These are phyloP conservation scores for Cosmia pyralina DNA, from an alignment of 2,888 invertebrate species.

Conservation along the genomic window DNA sequence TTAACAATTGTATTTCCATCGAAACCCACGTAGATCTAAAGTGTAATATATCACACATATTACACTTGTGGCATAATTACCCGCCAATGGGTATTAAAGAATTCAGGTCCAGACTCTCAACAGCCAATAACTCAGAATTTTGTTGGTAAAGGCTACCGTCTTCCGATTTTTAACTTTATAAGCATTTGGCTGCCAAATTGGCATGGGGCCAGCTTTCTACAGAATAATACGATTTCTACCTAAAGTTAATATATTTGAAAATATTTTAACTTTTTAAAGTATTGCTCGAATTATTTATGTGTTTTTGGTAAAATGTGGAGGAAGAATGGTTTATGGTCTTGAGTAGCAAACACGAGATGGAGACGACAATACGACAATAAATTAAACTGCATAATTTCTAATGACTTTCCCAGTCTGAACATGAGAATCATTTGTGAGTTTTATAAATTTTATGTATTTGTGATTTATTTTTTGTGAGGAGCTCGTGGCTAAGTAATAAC, in stretches of 20 bases:
- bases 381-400: too few relatives aligned
- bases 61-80: too few relatives aligned
- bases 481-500: too few relatives aligned
- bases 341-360: too few relatives aligned
- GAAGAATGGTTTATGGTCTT: neutral
- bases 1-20: too few relatives aligned
- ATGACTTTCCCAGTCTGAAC: too few relatives aligned
- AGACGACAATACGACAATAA: too few relatives aligned
- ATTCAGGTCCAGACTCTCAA: slow-evolving; percentile 23
- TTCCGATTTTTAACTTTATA: slow-evolving; percentile 53
- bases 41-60: too few relatives aligned
- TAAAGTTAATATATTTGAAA: slow-evolving; percentile 38
- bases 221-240: slow-evolving; percentile 29
- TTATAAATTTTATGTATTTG: too few relatives aligned
- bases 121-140: slow-evolving; percentile 47
- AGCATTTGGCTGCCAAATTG: slow-evolving; percentile 56
- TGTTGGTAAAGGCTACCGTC: slow-evolving; percentile 26
- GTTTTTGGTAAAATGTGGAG: neutral
- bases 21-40: too few relatives aligned
- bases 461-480: too few relatives aligned
- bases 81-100: slow-evolving; percentile 2
- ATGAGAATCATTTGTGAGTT: too few relatives aligned
- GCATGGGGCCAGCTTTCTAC: slow-evolving; percentile 39
- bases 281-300: slow-evolving; percentile 11
- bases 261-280: slow-evolving; percentile 35